These are phyloP conservation scores for Drosophila kanapiae DNA, from an alignment of 1,140 invertebrate species.

Conservation along the genomic window DNA sequence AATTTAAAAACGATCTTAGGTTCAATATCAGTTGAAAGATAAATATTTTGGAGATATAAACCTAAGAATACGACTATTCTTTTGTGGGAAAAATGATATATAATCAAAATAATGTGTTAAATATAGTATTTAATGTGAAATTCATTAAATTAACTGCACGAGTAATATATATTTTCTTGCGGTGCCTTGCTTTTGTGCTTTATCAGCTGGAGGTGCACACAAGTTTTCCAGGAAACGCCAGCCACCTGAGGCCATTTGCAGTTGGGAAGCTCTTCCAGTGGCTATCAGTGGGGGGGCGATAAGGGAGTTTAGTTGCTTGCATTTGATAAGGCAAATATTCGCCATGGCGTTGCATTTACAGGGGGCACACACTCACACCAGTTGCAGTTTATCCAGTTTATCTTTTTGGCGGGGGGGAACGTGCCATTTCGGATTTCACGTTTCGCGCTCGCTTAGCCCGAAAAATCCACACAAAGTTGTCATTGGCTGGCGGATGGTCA, in stretches of 20 bases:
- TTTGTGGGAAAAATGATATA: no score
- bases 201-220: slow-evolving; percentile 63
- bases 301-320: slow-evolving; percentile 24
- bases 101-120: not conserved
- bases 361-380: not conserved
- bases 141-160: not conserved
- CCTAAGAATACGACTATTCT: no score
- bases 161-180: not conserved
- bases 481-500: slow-evolving; percentile 58
- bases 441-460: slow-evolving; percentile 37
- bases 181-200: slow-evolving; percentile 49
- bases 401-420: slow-evolving; percentile 46
- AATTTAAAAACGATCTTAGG: no score
- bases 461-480: slow-evolving; percentile 49
- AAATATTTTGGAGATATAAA: not conserved
- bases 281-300: slow-evolving; percentile 43
- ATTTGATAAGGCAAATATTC: slow-evolving; percentile 37
- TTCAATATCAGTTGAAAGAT: not conserved
- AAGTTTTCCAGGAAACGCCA: slow-evolving; percentile 68
- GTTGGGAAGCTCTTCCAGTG: slow-evolving; percentile 23
- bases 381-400: slow-evolving; percentile 25
- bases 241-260: slow-evolving; percentile 63
- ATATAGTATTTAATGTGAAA: not conserved
- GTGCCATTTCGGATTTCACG: slow-evolving; percentile 66
- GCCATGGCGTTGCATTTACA: slow-evolving; percentile 9